These are phyloP conservation scores for Morphnarchus princeps DNA, from an alignment of 2,113 vertebrate genomes.

Conservation along the genomic window DNA sequence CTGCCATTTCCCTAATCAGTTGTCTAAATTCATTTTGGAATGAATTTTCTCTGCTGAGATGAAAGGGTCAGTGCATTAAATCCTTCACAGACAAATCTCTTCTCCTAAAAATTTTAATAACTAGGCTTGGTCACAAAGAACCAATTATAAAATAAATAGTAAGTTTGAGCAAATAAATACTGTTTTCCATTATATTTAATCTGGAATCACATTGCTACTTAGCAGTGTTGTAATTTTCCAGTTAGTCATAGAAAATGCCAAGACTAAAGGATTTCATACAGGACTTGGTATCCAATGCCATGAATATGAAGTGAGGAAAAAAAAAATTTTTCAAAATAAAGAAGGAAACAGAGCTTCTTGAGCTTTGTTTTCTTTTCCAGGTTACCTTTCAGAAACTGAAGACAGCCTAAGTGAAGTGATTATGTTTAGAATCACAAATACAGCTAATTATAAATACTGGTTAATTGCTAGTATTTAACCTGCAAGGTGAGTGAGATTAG, in stretches of 20 bases:
- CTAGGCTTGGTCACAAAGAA: not conserved
- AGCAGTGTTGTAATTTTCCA: not conserved
- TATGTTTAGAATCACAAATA: not conserved
- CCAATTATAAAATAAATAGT: not conserved
- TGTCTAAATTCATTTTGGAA: not conserved
- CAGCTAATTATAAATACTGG: not conserved
- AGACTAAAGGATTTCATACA: not conserved
- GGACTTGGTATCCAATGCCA: not conserved
- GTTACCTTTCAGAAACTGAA: not conserved
- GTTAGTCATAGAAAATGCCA: not conserved
- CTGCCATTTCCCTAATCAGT: not conserved
- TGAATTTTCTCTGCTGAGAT: not conserved
- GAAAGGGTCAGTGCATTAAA: not conserved
- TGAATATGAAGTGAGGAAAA: not conserved
- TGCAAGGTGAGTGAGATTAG: not conserved
- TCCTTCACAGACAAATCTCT: not conserved
- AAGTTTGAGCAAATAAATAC: not conserved
- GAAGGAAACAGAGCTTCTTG: not conserved
- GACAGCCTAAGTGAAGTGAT: not conserved
- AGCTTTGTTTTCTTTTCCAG: not conserved
- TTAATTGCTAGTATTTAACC: not conserved
- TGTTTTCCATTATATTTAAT: not conserved
- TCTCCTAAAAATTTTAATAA: not conserved
- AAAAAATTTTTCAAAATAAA: not conserved
- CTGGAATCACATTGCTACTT: not conserved